Conservation (phyloP, 2,888 invertebrate species). For the Sicus ferrugineus region DNA sequence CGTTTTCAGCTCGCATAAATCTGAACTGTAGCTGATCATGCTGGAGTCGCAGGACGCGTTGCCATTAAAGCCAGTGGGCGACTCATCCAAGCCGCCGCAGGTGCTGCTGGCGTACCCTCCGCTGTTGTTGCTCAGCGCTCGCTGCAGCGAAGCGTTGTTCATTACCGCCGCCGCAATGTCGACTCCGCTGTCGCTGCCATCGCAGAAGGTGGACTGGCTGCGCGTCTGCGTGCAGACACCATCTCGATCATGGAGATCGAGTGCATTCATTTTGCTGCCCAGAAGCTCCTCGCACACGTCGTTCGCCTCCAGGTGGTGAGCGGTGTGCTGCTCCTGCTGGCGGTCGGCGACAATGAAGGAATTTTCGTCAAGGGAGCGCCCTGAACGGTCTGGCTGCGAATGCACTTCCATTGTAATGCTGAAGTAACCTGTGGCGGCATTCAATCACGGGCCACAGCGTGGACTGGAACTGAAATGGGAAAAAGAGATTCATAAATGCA, state of each 20-base stretch:
- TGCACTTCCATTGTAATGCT: not conserved
- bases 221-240: conserved; percentile 5
- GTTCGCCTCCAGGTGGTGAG: conserved; percentile 26
- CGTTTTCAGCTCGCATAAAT: conserved; percentile 65
- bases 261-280: conserved; percentile 52
- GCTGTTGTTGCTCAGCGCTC: conserved; percentile 69
- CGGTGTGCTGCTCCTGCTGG: not conserved
- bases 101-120: conserved; percentile 76
- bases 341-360: conserved; percentile 8
- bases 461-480: conserved; percentile 6
- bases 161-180: conserved; percentile 68
- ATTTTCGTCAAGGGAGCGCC: conserved; percentile 22
- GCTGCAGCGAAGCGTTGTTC: conserved; percentile 62
- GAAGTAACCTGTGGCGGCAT: not conserved
- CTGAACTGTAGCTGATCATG: conserved; percentile 79
- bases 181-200: conserved; percentile 84
- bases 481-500: not conserved
- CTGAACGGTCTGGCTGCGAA: conserved; percentile 25
- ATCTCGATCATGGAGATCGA: conserved; percentile 62
- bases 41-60: conserved; percentile 78
- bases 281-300: conserved; percentile 49
- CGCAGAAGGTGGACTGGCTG: conserved; percentile 52
- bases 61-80: conserved; percentile 48
- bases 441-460: not conserved
- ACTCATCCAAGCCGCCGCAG: conserved; percentile 65